Evolutionary conservation across 2,888 invertebrate genomes (phyloP).

Genomic region (Acleris emargana): DNA sequence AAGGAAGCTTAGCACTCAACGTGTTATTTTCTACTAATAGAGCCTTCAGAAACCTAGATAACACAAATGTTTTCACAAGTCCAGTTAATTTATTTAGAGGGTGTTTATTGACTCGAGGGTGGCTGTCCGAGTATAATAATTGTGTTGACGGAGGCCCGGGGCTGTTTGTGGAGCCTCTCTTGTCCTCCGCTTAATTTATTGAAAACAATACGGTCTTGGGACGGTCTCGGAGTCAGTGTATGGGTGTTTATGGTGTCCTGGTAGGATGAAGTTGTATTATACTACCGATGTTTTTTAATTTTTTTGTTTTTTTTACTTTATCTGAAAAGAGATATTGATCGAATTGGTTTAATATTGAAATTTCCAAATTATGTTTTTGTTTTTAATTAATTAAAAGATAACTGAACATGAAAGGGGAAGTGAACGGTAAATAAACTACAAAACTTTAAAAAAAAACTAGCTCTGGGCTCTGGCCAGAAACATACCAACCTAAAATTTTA

Average conservation of each 20-base stretch:
- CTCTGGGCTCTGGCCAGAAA: no score
- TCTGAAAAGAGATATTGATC: no score
- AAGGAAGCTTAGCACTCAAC: no score
- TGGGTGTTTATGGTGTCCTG: constrained; percentile 21
- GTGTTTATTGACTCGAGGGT: constrained; percentile 76
- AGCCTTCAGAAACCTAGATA: constrained; percentile 17
- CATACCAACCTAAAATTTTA: no score
- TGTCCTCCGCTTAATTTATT: constrained; percentile 79
- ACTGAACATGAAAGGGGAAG: no score
- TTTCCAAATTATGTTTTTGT: no score
- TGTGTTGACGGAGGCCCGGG: constrained; percentile 78
- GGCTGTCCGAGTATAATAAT: constrained; percentile 83
- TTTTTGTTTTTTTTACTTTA: background rate
- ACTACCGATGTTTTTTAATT: background rate
- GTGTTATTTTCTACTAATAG: constrained; percentile 1
- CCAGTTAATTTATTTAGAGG: constrained; percentile 81
- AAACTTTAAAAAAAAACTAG: no score
- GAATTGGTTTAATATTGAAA: no score
- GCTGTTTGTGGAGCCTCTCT: constrained; percentile 73
- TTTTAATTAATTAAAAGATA: no score
- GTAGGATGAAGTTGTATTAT: constrained; percentile 24
- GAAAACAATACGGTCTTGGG: constrained; percentile 69
- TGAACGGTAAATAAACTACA: no score
- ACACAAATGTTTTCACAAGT: constrained; percentile 57
- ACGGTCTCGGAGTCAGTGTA: constrained; percentile 36